Evolutionary conservation across 2,888 invertebrate species (phyloP).

Genomic region (Phyllotreta striolata): DNA sequence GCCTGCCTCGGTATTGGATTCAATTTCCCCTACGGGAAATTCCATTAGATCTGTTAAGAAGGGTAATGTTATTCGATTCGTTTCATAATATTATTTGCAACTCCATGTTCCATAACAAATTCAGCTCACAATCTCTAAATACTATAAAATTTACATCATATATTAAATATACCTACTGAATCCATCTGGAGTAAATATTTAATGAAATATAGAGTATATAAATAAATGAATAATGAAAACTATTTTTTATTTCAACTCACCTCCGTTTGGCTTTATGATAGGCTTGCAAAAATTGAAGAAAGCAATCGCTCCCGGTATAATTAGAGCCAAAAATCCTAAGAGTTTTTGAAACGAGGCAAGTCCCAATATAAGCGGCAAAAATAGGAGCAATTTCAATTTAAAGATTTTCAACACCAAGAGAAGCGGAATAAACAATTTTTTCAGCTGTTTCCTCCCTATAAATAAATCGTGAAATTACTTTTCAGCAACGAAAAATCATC

Average conservation of each 20-base stretch:
- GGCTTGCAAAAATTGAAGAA: slow-evolving; percentile 88
- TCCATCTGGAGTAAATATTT: too few species aligned
- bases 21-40: too few species aligned
- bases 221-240: too few species aligned
- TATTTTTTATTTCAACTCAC: slow-evolving; percentile 26
- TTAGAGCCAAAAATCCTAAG: slow-evolving; percentile 79
- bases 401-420: slow-evolving; percentile 82
- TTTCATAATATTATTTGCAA: too few species aligned
- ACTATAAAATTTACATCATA: too few species aligned
- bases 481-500: not conserved
- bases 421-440: slow-evolving; percentile 84
- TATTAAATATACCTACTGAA: too few species aligned
- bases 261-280: slow-evolving; percentile 57
- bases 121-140: too few species aligned
- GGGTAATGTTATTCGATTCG: too few species aligned
- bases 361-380: slow-evolving; percentile 83
- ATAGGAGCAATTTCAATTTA: slow-evolving; percentile 82
- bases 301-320: slow-evolving; percentile 82
- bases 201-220: too few species aligned
- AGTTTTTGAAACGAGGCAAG: slow-evolving; percentile 86
- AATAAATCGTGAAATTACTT: slow-evolving; percentile 35
- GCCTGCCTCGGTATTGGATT: too few species aligned
- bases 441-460: slow-evolving; percentile 80
- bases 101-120: too few species aligned
- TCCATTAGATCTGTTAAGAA: too few species aligned